Conservation (phyloP, 2,888 invertebrate genomes). For the Platycheirus albimanus region DNA sequence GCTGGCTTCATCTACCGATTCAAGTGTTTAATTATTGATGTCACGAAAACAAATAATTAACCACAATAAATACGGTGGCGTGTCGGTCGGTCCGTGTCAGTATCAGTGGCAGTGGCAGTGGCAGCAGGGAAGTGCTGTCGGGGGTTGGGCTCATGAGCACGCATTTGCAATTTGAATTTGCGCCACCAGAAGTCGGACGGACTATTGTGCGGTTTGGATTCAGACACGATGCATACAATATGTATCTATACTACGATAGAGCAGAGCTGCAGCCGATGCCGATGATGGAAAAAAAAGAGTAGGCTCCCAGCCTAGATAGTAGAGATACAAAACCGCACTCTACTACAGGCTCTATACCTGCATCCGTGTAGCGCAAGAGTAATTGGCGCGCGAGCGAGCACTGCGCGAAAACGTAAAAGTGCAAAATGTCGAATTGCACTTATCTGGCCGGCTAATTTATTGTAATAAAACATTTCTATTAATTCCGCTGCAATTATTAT, state of each 20-base stretch:
- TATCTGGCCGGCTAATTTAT: slow-evolving; percentile 77
- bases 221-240: too few species aligned
- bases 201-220: slow-evolving; percentile 14
- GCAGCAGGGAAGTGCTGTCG: background rate
- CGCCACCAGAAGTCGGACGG: slow-evolving; percentile 4
- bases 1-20: slow-evolving; percentile 36
- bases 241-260: slow-evolving; percentile 14
- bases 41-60: slow-evolving; percentile 77
- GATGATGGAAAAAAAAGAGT: slow-evolving; percentile 1
- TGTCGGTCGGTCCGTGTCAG: slow-evolving; percentile 57
- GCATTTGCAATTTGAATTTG: slow-evolving; percentile 72
- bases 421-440: slow-evolving; percentile 73
- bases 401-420: slow-evolving; percentile 48
- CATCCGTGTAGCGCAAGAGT: slow-evolving; percentile 25
- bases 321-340: too few species aligned
- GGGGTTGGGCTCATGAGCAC: slow-evolving; percentile 53
- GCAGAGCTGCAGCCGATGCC: too few species aligned
- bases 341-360: too few species aligned
- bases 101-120: slow-evolving; percentile 31
- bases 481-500: slow-evolving; percentile 78
- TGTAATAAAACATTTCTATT: slow-evolving; percentile 79
- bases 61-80: slow-evolving; percentile 74
- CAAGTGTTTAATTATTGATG: slow-evolving; percentile 77
- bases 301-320: slow-evolving; percentile 32
- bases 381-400: slow-evolving; percentile 25